Conservation (phyloP, 2,797 vertebrate genomes). For the Anomalospiza imberbis region DNA sequence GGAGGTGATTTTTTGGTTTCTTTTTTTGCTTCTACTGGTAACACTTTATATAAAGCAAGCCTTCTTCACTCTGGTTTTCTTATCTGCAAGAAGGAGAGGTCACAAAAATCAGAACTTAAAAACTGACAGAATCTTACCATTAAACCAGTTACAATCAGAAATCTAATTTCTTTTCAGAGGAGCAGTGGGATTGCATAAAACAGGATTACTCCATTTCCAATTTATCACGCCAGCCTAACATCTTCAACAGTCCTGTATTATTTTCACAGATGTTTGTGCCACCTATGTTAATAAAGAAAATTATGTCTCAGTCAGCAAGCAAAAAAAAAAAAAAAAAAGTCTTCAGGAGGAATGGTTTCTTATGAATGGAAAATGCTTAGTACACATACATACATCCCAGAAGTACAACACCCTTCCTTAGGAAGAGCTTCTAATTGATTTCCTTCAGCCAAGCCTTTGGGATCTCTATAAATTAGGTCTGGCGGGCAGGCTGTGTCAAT, state of each 20-base stretch:
- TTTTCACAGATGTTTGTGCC: neutral
- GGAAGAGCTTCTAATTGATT: neutral
- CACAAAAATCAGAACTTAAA: neutral
- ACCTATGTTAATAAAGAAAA: neutral
- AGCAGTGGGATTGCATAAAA: neutral
- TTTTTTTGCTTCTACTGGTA: neutral
- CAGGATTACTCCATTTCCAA: neutral
- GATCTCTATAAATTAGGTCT: constrained; percentile 25
- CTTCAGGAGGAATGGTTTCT: neutral
- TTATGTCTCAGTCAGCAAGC: neutral
- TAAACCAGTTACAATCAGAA: neutral
- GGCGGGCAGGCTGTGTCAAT: constrained; percentile 29
- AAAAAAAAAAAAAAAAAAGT: neutral
- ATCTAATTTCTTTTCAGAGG: neutral
- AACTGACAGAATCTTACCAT: neutral
- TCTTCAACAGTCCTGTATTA: neutral
- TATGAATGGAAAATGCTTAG: neutral
- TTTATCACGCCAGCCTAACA: neutral
- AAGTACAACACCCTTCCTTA: neutral
- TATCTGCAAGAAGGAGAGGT: neutral
- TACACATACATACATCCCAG: neutral
- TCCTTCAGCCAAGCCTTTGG: constrained; percentile 24
- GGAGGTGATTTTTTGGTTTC: neutral
- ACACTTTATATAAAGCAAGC: neutral
- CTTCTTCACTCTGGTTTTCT: neutral